A percentile compares a stretch with the other conserved stretches of the same genome.
These are phyloP conservation scores for Synanceia verrucosa DNA, from an alignment of 2,797 vertebrate species.

Conservation along the genomic window DNA sequence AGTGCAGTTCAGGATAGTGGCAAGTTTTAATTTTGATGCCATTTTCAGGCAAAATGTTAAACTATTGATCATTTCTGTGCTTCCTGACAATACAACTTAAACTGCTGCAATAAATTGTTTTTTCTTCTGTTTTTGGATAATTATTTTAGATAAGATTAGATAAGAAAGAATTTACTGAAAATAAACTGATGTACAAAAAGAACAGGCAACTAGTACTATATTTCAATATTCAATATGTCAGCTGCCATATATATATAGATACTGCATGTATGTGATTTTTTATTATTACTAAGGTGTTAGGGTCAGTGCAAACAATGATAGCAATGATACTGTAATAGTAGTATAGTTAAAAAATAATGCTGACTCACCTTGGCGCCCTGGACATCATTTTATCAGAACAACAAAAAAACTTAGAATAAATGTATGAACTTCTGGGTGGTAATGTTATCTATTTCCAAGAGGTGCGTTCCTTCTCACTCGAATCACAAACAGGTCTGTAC, in stretches of 20 bases:
- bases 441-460: constrained; percentile 1
- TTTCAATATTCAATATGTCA: not conserved
- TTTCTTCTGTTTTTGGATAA: no score
- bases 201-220: not conserved
- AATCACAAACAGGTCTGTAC: constrained; percentile 8
- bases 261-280: not conserved
- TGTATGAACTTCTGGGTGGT: not conserved
- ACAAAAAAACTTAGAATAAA: not conserved
- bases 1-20: not conserved
- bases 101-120: not conserved
- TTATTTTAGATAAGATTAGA: no score
- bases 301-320: not conserved
- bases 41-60: not conserved
- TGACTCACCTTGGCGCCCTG: constrained; percentile 64
- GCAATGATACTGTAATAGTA: not conserved
- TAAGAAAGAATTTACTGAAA: not conserved
- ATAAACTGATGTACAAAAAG: not conserved
- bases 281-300: not conserved
- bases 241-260: accelerated
- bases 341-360: not conserved
- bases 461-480: not conserved
- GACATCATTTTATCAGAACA: constrained; percentile 57
- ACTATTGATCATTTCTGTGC: not conserved
- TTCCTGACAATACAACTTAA: no score
- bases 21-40: not conserved